phyloP scores from a whole-genome alignment of 2,113 vertebrate species.

The Pyxicephalus adspersus region DNA sequence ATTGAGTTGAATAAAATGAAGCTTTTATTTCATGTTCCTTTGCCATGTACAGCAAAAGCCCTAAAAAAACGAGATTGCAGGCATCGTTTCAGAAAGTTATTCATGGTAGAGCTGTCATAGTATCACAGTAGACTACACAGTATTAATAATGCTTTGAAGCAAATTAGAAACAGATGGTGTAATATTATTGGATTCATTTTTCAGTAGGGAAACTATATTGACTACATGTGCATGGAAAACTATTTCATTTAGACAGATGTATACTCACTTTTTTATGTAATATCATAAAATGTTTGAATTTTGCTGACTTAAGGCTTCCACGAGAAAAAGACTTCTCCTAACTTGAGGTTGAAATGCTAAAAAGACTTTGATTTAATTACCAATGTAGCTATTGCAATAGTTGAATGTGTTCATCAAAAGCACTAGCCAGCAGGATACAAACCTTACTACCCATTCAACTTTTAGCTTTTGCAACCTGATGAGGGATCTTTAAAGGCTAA shows the following conservation, averaged over 20 bases:
- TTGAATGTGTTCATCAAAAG: no score
- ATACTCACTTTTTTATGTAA: constrained; percentile 3
- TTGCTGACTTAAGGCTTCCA: neutral
- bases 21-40: neutral
- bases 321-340: neutral
- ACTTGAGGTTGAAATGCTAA: no score
- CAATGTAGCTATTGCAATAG: no score
- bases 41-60: neutral
- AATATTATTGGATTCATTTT: constrained; percentile 34
- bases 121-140: constrained; percentile 1
- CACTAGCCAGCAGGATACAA: no score
- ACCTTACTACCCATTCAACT: no score
- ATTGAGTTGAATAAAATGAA: neutral
- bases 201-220: constrained; percentile 16
- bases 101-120: constrained; percentile 11
- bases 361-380: no score
- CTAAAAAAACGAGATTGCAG: constrained; percentile 1
- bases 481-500: no score
- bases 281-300: neutral
- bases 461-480: no score
- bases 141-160: constrained; percentile 29
- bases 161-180: constrained; percentile 32
- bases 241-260: constrained; percentile 19
- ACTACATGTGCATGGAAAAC: constrained; percentile 9
- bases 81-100: constrained; percentile 14